These are phyloP conservation scores for Macquaria ambigua DNA, from an alignment of 2,113 vertebrate genomes.

Conservation along the genomic window DNA sequence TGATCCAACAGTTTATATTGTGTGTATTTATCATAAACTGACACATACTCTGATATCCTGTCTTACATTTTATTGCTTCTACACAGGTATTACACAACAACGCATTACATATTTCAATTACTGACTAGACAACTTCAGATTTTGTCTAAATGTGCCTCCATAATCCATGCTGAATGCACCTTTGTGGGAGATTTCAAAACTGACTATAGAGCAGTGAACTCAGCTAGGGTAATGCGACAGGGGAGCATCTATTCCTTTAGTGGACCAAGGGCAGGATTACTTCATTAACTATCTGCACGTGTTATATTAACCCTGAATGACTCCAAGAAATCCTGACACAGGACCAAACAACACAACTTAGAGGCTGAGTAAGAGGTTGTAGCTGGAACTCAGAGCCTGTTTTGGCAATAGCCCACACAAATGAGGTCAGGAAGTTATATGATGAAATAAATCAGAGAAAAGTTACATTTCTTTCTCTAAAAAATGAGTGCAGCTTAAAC, in stretches of 20 bases:
- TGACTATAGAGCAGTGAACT: constrained; percentile 1
- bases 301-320: constrained; percentile 51
- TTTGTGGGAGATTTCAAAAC: neutral
- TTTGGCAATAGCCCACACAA: constrained; percentile 50
- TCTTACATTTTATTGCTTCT: constrained; percentile 4
- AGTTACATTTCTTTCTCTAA: constrained; percentile 16
- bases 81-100: neutral
- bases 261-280: constrained; percentile 32
- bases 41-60: neutral
- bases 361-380: constrained; percentile 59
- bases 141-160: neutral
- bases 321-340: constrained; percentile 27
- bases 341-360: constrained; percentile 48
- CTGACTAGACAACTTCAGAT: neutral
- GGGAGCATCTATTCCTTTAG: constrained; percentile 5
- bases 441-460: constrained; percentile 39
- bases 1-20: constrained; percentile 19
- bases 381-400: constrained; percentile 44
- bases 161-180: neutral
- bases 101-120: neutral
- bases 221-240: constrained; percentile 11
- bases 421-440: constrained; percentile 48
- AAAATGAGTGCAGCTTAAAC: constrained; percentile 20
- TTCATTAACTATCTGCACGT: constrained; percentile 34
- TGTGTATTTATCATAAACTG: constrained; percentile 24